phyloP scores from a whole-genome alignment of 1,140 invertebrate genomes.

The Euwallacea fornicatus region DNA sequence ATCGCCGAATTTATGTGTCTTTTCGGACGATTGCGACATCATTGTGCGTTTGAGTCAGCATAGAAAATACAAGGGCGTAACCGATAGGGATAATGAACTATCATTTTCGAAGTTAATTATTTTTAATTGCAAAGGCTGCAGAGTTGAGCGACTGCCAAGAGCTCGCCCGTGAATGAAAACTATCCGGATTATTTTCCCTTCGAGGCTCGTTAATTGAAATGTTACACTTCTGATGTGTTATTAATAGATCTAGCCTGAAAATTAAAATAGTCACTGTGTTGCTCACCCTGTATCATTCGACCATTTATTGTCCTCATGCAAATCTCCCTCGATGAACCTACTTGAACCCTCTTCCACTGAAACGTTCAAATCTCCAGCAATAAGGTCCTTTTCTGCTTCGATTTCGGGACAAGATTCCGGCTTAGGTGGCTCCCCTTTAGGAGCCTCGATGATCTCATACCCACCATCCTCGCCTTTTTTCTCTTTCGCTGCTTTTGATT shows the following conservation, averaged over 20 bases:
- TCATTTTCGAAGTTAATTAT: not conserved
- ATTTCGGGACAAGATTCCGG: too few relatives aligned
- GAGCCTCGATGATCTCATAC: constrained; percentile 52
- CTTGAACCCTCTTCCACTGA: constrained; percentile 46
- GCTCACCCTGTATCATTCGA: constrained; percentile 43
- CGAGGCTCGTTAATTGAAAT: too few relatives aligned
- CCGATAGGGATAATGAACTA: not conserved
- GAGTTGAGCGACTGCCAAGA: constrained; percentile 5
- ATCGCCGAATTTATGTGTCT: not conserved
- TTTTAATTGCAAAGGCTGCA: constrained; percentile 7
- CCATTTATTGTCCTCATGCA: constrained; percentile 45
- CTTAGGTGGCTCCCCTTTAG: constrained; percentile 40
- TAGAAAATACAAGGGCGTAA: not conserved
- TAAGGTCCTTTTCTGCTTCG: not conserved
- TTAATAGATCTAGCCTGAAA: too few relatives aligned
- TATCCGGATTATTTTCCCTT: too few relatives aligned
- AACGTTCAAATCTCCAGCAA: constrained; percentile 36
- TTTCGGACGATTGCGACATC: too few relatives aligned
- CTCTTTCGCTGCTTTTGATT: constrained; percentile 42
- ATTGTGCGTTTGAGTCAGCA: too few relatives aligned
- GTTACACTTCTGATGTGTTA: too few relatives aligned
- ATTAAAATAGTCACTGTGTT: too few relatives aligned
- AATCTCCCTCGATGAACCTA: constrained; percentile 47
- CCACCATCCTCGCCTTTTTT: constrained; percentile 56
- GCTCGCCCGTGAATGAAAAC: not conserved